Conservation (phyloP, 2,888 invertebrate species). For the Ischnura elegans region DNA sequence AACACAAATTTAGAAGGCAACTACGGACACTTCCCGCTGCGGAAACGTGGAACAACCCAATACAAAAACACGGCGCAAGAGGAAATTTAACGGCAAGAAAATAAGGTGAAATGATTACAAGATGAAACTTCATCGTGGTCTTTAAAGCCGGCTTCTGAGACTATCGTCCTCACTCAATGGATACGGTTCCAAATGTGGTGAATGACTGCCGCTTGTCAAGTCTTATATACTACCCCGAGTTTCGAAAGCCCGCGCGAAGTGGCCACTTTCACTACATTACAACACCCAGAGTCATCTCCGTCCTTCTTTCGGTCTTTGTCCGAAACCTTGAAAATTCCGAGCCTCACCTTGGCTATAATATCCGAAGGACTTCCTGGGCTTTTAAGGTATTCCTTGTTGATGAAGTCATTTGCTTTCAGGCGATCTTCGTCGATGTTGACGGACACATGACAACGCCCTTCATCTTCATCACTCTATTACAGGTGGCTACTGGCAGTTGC, state of each 20-base stretch:
- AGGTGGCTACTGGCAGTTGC: not conserved
- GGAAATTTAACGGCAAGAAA: not conserved
- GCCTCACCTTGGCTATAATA: conserved; percentile 61
- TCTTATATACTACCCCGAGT: conserved; percentile 56
- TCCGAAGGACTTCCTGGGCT: conserved; percentile 56
- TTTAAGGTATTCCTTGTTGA: conserved; percentile 37
- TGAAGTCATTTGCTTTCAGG: conserved; percentile 15
- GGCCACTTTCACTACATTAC: conserved; percentile 64
- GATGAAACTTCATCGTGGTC: conserved; percentile 48
- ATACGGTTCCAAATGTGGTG: conserved; percentile 6
- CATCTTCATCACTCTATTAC: not conserved
- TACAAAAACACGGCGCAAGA: not conserved
- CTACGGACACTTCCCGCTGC: not conserved
- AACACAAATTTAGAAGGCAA: not conserved
- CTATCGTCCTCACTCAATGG: not conserved
- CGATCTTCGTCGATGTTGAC: conserved; percentile 1
- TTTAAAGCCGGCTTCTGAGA: not conserved
- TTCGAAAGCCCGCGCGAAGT: conserved; percentile 60
- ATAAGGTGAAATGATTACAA: conserved; percentile 24
- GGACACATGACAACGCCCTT: conserved; percentile 48
- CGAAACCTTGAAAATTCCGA: conserved; percentile 56
- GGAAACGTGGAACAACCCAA: not conserved
- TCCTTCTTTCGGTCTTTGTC: conserved; percentile 47
- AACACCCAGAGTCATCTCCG: conserved; percentile 59
- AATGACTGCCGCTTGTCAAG: conserved; percentile 8